phyloP scores from a whole-genome alignment of 2,113 vertebrate genomes.

The Chloroceryle aenea region DNA sequence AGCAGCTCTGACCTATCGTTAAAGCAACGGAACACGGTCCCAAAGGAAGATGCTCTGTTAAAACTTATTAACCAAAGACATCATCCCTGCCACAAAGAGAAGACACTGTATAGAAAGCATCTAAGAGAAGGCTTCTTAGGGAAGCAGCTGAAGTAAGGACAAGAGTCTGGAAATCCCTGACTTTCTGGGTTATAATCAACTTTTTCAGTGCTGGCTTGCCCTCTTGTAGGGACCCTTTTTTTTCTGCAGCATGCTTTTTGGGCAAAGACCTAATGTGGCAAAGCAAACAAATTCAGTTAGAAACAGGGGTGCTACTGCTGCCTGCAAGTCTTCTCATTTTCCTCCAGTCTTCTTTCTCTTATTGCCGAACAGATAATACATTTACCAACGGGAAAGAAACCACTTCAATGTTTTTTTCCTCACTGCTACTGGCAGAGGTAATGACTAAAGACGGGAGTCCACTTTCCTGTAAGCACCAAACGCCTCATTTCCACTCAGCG shows the following conservation, averaged over 20 bases:
- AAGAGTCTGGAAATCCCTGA: background rate
- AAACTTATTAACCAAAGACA: background rate
- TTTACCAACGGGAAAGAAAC: background rate
- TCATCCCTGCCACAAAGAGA: background rate
- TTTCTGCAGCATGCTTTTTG: slow-evolving; percentile 2
- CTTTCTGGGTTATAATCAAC: background rate
- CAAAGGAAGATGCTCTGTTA: background rate
- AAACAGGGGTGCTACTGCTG: background rate
- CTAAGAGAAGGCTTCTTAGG: background rate
- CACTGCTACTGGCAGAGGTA: background rate
- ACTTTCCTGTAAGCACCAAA: background rate
- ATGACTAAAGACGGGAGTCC: background rate
- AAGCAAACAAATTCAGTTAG: background rate
- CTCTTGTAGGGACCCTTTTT: background rate
- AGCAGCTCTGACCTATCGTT: background rate
- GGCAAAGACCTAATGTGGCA: background rate
- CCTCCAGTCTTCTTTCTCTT: background rate
- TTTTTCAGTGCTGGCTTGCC: background rate
- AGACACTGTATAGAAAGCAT: background rate
- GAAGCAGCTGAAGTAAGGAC: background rate
- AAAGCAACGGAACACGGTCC: background rate
- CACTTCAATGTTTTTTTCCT: background rate
- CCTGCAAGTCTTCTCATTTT: background rate
- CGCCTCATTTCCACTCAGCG: background rate
- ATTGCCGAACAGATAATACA: background rate